Percentiles rank a stretch among this genome's conserved stretches.
Evolutionary conservation across 2,113 vertebrate genomes (phyloP).

Genomic region (Archilochus colubris): DNA sequence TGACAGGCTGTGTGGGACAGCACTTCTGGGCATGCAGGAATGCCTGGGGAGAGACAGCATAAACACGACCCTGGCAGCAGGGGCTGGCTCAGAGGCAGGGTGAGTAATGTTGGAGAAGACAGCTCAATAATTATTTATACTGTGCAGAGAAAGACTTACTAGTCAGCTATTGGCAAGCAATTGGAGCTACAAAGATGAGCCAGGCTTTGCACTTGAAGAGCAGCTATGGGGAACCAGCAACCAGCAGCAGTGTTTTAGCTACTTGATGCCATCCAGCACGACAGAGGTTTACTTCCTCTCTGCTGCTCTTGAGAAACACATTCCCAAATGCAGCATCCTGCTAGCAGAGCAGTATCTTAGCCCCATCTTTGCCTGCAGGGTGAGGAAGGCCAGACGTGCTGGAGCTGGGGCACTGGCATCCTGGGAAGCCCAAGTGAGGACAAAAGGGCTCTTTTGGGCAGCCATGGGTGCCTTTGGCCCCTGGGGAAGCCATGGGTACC

Average conservation of each 20-base stretch:
- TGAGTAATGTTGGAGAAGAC: neutral
- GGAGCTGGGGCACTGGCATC: neutral
- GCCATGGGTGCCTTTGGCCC: too few species aligned
- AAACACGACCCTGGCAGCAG: neutral
- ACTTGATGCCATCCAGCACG: accelerated
- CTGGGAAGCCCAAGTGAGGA: neutral
- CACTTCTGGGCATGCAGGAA: neutral
- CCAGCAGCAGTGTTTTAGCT: neutral
- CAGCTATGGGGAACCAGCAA: neutral
- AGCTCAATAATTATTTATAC: neutral
- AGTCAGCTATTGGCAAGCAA: neutral
- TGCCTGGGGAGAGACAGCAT: accelerated
- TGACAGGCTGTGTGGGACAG: accelerated
- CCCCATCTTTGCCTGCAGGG: accelerated
- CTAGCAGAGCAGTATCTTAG: accelerated
- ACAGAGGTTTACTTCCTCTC: neutral
- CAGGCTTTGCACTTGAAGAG: accelerated
- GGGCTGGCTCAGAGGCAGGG: neutral
- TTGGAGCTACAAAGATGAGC: neutral
- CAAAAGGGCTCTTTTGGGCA: accelerated
- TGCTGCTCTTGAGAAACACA: accelerated
- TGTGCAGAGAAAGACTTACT: neutral
- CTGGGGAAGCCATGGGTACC: accelerated
- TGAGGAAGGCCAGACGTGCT: accelerated
- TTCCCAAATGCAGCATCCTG: neutral